phyloP scores from a whole-genome alignment of 1,140 invertebrate species.

The Bombus breviceps region DNA sequence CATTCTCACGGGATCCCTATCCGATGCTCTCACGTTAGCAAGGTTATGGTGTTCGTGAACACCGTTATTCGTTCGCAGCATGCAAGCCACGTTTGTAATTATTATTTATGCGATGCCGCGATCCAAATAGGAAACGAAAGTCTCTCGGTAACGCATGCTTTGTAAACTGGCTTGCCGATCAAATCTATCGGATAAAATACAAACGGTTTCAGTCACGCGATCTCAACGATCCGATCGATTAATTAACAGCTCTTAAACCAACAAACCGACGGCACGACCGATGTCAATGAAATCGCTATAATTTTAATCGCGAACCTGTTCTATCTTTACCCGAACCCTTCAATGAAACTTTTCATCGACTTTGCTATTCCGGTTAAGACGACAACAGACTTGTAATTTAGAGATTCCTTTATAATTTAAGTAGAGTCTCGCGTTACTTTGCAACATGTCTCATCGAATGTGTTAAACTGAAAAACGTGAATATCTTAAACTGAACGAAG shows the following conservation, averaged over 20 bases:
- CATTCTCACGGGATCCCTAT: conserved; percentile 70
- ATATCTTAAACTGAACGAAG: too few relatives aligned
- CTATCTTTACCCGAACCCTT: background rate
- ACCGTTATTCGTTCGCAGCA: conserved; percentile 59
- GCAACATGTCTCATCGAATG: too few relatives aligned
- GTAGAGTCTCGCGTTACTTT: too few relatives aligned
- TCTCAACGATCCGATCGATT: background rate
- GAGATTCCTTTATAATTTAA: background rate
- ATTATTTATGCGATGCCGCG: conserved; percentile 4
- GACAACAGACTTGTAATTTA: background rate
- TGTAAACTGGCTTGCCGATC: background rate
- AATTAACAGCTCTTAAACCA: background rate
- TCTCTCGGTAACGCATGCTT: background rate
- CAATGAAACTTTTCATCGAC: background rate
- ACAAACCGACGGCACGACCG: background rate
- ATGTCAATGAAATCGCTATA: background rate
- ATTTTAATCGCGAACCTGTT: background rate
- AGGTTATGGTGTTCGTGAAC: conserved; percentile 42
- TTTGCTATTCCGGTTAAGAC: too few relatives aligned
- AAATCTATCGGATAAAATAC: background rate
- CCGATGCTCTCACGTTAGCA: conserved; percentile 39
- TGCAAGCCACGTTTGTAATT: conserved; percentile 25
- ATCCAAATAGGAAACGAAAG: conserved; percentile 45
- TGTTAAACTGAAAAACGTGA: too few relatives aligned
- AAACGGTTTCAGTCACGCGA: background rate